These are phyloP conservation scores for Catharus bicknelli DNA, from an alignment of 2,113 vertebrate species.

Conservation along the genomic window DNA sequence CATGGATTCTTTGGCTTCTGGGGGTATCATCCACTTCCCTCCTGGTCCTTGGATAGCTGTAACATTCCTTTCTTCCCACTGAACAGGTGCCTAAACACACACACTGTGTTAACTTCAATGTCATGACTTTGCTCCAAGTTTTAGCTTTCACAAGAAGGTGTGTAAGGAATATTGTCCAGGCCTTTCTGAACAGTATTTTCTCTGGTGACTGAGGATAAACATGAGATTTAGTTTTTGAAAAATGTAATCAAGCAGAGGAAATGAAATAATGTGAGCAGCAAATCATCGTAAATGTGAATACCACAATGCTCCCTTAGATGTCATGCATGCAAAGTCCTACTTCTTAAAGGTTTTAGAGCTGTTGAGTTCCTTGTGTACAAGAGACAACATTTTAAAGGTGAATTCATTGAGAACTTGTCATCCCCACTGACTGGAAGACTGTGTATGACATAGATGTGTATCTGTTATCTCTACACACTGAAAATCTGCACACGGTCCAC, in stretches of 20 bases:
- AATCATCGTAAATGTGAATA: not conserved
- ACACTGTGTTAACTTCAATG: not conserved
- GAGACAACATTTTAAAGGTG: not conserved
- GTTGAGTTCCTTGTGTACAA: not conserved
- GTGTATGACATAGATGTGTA: not conserved
- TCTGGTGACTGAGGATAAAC: not conserved
- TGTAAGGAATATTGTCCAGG: not conserved
- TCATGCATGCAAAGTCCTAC: not conserved
- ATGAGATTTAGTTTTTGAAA: not conserved
- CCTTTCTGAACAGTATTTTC: not conserved
- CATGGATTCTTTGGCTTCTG: constrained; percentile 96
- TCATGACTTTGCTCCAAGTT: not conserved
- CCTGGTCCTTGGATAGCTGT: constrained; percentile 90
- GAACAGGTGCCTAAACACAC: constrained; percentile 83
- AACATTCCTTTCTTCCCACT: constrained; percentile 93
- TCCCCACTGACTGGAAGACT: not conserved
- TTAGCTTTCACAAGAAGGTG: not conserved
- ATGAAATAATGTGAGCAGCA: not conserved
- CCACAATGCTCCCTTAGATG: not conserved
- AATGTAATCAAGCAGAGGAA: not conserved
- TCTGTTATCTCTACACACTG: not conserved
- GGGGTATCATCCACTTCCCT: constrained; percentile 93
- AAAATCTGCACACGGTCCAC: not conserved
- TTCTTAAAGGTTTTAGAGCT: not conserved
- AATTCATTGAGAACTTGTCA: not conserved